Conservation (phyloP, 2,113 vertebrate species). For the human (Homo sapiens) region GRCh38 chr22:38391001-38391500, state of each 20-base stretch:
- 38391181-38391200: not conserved
- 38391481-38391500: not conserved
- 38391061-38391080: not conserved
- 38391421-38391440: not conserved
- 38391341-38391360: not conserved
- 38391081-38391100: not conserved
- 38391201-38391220: not conserved
- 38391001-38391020: not conserved
- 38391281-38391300: not conserved
- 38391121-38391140: too few relatives aligned
- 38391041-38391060: not conserved
- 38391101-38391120: not conserved
- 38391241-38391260: not conserved
- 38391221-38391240: accelerated
- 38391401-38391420: not conserved
- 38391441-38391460: not conserved
- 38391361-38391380: not conserved
- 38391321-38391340: not conserved
- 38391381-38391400: not conserved
- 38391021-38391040: not conserved
- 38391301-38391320: not conserved
- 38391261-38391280: not conserved
- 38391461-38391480: not conserved
- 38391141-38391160: accelerated
- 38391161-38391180: not conserved